Percentiles rank a stretch among this genome's conserved stretches.
These are phyloP conservation scores for Phenganax marumi DNA, from an alignment of 92 coral and sea anemone genomes.

Conservation along the genomic window DNA sequence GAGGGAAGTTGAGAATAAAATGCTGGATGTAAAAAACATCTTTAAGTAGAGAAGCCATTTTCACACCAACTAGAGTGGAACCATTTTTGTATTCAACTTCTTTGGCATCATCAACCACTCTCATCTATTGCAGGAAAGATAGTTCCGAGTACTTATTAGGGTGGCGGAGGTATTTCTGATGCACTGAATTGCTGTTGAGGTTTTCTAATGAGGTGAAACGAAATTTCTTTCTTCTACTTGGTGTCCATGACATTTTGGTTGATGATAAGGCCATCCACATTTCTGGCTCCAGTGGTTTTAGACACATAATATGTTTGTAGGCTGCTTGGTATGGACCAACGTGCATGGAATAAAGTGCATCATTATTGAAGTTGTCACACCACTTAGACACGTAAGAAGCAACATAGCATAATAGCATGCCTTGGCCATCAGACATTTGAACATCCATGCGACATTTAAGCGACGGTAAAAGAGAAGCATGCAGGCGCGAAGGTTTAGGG, in stretches of 20 bases:
- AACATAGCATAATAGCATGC: slow-evolving; percentile 18
- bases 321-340: slow-evolving; percentile 25
- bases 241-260: background rate
- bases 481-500: background rate
- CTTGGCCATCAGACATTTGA: slow-evolving; percentile 4
- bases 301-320: background rate
- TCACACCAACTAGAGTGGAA: no score
- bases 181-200: no score
- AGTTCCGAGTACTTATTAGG: no score
- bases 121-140: no score
- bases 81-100: no score
- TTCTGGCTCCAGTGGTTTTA: background rate
- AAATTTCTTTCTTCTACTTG: no score
- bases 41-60: no score
- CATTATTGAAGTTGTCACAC: background rate
- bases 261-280: background rate
- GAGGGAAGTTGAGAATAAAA: no score
- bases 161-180: no score
- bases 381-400: slow-evolving; percentile 6
- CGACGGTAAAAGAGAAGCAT: background rate
- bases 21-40: no score
- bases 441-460: slow-evolving; percentile 18
- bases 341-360: background rate
- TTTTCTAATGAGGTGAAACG: no score
- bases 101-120: no score